phyloP scores from a whole-genome alignment of 2,888 invertebrate genomes.

The Drosophila affinis region DNA sequence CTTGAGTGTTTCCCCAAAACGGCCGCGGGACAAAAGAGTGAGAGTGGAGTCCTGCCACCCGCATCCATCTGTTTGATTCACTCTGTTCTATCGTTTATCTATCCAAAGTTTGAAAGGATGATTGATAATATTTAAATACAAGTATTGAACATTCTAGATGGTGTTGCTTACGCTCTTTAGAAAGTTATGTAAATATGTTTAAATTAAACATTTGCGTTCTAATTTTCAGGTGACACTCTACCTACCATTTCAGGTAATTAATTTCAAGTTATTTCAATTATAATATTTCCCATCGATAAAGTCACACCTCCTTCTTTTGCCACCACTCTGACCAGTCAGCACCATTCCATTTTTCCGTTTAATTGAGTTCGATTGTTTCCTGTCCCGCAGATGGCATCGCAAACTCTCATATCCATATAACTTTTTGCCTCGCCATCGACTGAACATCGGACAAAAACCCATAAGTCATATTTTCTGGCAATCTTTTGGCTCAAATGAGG shows the following conservation, averaged over 20 bases:
- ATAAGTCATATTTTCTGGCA: slow-evolving; percentile 65
- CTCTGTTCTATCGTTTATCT: slow-evolving; percentile 8
- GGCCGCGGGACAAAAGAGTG: not conserved
- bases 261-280: too few relatives aligned
- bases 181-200: too few relatives aligned
- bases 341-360: slow-evolving; percentile 9
- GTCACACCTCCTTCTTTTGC: too few relatives aligned
- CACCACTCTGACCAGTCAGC: not conserved
- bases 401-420: slow-evolving; percentile 35
- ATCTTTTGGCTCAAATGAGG: slow-evolving; percentile 64
- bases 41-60: slow-evolving; percentile 21
- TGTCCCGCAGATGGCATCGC: slow-evolving; percentile 25
- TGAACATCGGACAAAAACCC: slow-evolving; percentile 50
- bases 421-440: slow-evolving; percentile 2
- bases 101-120: not conserved
- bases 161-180: too few relatives aligned
- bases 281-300: too few relatives aligned
- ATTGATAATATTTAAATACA: too few relatives aligned
- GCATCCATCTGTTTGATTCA: slow-evolving; percentile 8
- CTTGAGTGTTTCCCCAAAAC: slow-evolving; percentile 9
- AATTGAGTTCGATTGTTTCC: slow-evolving; percentile 38
- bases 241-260: too few relatives aligned
- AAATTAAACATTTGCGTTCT: slow-evolving; percentile 4
- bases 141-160: too few relatives aligned
- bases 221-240: too few relatives aligned